These are phyloP conservation scores for Brachyopa scutellaris DNA, from an alignment of 2,888 invertebrate genomes.

Conservation along the genomic window DNA sequence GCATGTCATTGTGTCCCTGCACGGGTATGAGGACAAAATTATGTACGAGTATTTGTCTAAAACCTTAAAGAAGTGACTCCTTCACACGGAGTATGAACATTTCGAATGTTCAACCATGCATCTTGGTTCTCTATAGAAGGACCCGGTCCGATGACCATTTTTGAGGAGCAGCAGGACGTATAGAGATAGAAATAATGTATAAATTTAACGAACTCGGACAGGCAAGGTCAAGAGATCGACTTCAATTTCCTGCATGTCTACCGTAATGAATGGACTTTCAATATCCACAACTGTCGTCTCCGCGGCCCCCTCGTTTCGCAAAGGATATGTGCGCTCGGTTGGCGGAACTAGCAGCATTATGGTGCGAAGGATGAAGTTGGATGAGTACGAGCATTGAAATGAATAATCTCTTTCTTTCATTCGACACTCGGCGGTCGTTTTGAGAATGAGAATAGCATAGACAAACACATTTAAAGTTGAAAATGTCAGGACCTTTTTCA, in stretches of 20 bases:
- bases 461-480: slow-evolving; percentile 62
- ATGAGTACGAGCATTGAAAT: slow-evolving; percentile 53
- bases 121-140: no score
- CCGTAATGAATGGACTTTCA: slow-evolving; percentile 69
- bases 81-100: no score
- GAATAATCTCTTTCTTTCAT: slow-evolving; percentile 62
- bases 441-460: slow-evolving; percentile 31
- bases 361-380: slow-evolving; percentile 17
- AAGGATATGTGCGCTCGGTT: slow-evolving; percentile 2
- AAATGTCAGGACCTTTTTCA: slow-evolving; percentile 47
- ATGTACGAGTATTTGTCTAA: no score
- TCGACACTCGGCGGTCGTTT: not conserved
- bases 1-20: no score
- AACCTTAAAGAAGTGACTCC: no score
- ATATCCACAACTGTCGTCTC: slow-evolving; percentile 57
- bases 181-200: slow-evolving; percentile 42
- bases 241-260: slow-evolving; percentile 72
- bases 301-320: not conserved
- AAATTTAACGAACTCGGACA: slow-evolving; percentile 64
- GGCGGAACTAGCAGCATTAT: not conserved
- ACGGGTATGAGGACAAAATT: no score
- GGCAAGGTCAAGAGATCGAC: slow-evolving; percentile 68
- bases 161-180: slow-evolving; percentile 14
- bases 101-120: no score
- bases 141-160: slow-evolving; percentile 30